These are phyloP conservation scores for Shargacucullia verbasci DNA, from an alignment of 2,888 invertebrate species.

Conservation along the genomic window DNA sequence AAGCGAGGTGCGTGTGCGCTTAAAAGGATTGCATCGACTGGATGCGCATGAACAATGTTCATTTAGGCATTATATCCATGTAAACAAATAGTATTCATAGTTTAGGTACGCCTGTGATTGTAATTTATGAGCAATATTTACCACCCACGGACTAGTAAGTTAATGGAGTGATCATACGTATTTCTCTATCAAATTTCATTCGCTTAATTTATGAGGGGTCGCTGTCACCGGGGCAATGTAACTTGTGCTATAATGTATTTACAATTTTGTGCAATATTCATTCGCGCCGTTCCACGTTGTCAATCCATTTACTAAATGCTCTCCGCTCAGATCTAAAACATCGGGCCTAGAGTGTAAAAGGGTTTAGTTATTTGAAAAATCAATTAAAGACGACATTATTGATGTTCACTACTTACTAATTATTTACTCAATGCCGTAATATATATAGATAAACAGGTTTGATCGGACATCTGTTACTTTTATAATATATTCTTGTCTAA, in stretches of 20 bases:
- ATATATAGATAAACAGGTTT: conserved; percentile 19
- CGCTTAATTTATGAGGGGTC: too few species aligned
- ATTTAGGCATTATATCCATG: not conserved
- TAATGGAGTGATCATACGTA: not conserved
- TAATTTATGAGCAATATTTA: not conserved
- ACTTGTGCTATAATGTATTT: too few species aligned
- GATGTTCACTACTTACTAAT: conserved; percentile 5
- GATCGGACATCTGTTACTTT: conserved; percentile 33
- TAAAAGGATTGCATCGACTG: conserved; percentile 16
- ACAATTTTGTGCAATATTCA: too few species aligned
- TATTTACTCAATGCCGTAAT: conserved; percentile 15
- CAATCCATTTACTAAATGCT: too few species aligned
- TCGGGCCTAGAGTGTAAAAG: not conserved
- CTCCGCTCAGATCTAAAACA: too few species aligned
- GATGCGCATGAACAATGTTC: not conserved
- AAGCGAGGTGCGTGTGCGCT: not conserved
- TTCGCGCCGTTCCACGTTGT: too few species aligned
- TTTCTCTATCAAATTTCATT: not conserved
- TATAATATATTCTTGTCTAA: conserved; percentile 25
- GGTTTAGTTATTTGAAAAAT: not conserved
- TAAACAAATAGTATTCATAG: not conserved
- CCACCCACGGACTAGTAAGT: not conserved
- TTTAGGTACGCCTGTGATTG: not conserved
- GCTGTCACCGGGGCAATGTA: too few species aligned
- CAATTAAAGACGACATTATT: not conserved